A percentile compares a stretch with the other conserved stretches of the same genome.
Conservation (phyloP, 2,888 invertebrate genomes). For the Erebia ligea region DNA sequence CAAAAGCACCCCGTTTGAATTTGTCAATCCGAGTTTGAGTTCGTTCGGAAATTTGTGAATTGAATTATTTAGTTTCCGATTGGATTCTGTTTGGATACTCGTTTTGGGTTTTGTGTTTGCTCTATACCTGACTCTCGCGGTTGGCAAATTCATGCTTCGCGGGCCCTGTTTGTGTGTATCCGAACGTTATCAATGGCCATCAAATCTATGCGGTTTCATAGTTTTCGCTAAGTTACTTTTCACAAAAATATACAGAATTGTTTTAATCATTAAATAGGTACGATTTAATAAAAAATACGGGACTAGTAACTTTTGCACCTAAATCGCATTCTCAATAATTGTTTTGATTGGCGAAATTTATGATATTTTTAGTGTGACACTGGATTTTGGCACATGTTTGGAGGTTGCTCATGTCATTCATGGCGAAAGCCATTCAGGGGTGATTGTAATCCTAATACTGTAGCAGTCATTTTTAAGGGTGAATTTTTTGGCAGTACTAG, state of each 20-base stretch:
- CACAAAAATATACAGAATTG: neutral
- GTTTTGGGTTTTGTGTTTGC: slow-evolving; percentile 65
- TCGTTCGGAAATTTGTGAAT: slow-evolving; percentile 61
- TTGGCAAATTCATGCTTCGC: slow-evolving; percentile 53
- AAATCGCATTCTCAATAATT: no score
- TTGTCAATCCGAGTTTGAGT: slow-evolving; percentile 77
- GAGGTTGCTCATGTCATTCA: no score
- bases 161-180: slow-evolving; percentile 50
- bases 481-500: no score
- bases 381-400: no score
- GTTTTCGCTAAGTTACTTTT: slow-evolving; percentile 1
- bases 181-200: slow-evolving; percentile 25
- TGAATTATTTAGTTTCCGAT: slow-evolving; percentile 81
- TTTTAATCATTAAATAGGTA: neutral
- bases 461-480: no score
- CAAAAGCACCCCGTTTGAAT: slow-evolving; percentile 62
- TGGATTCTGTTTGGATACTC: slow-evolving; percentile 66
- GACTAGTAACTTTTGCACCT: no score
- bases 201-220: neutral
- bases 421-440: no score
- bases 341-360: no score
- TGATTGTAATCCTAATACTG: no score
- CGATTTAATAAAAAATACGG: neutral
- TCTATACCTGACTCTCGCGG: slow-evolving; percentile 50
- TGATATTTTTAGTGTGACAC: no score